Conservation (phyloP, 2,113 vertebrate species). For the Butorides virescens region DNA sequence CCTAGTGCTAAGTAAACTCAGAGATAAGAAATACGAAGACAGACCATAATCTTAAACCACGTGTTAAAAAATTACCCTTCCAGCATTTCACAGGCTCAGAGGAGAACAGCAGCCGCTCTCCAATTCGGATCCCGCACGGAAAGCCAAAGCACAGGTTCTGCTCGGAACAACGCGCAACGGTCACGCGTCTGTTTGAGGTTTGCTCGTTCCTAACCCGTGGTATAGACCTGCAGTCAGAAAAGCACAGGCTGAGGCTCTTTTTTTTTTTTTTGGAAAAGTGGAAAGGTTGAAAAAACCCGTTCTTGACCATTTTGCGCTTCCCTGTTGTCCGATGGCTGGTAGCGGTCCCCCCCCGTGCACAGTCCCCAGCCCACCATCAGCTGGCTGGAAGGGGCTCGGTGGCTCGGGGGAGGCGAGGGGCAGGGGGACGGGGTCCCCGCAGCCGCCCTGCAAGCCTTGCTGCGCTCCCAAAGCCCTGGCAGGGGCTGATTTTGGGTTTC, state of each 20-base stretch:
- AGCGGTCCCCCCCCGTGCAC: not conserved
- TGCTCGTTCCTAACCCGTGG: not conserved
- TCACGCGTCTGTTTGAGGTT: not conserved
- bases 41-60: not conserved
- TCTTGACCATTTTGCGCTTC: rapidly evolving
- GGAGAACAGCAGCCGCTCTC: not conserved
- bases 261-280: not conserved
- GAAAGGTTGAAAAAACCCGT: not conserved
- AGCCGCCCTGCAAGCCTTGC: not conserved
- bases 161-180: rapidly evolving
- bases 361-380: not conserved
- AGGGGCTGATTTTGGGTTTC: no score
- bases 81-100: not conserved
- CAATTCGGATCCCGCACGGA: not conserved
- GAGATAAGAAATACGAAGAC: not conserved
- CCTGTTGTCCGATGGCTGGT: not conserved
- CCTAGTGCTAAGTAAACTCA: not conserved
- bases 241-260: not conserved
- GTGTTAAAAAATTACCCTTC: not conserved
- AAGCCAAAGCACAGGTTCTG: not conserved
- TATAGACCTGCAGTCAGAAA: not conserved
- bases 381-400: not conserved
- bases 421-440: not conserved
- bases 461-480: not conserved
- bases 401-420: rapidly evolving